phyloP scores from a whole-genome alignment of 2,888 invertebrate genomes.

The Eristalis arbustorum region DNA sequence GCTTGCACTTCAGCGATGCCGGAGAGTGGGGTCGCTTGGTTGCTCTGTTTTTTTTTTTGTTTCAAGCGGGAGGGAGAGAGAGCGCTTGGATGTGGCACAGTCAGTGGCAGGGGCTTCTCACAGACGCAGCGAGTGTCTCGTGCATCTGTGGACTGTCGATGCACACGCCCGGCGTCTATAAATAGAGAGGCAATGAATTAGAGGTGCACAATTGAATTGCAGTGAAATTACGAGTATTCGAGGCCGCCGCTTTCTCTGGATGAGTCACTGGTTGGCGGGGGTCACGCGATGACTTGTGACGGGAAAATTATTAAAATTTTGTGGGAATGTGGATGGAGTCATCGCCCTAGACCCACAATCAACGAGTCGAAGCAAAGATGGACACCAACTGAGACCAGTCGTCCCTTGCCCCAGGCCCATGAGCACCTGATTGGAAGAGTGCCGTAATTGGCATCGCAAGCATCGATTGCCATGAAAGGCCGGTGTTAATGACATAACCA shows the following conservation, averaged over 20 bases:
- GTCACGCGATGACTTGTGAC: neutral
- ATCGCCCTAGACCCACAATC: too few species aligned
- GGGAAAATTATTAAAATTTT: too few species aligned
- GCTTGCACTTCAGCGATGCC: neutral
- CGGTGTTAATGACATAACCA: neutral
- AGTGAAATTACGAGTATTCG: neutral
- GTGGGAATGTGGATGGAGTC: too few species aligned
- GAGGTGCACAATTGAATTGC: neutral
- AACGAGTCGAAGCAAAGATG: too few species aligned
- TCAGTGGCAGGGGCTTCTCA: neutral
- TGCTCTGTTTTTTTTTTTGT: too few species aligned
- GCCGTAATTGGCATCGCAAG: slow-evolving; percentile 2
- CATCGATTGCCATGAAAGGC: neutral
- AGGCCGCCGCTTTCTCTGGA: neutral
- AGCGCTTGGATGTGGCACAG: neutral
- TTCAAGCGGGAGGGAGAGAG: neutral
- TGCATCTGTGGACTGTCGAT: neutral
- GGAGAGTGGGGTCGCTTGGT: neutral
- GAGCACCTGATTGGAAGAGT: neutral
- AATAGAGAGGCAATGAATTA: neutral
- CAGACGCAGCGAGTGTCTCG: neutral
- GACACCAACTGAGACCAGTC: too few species aligned
- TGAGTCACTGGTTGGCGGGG: neutral
- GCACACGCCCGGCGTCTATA: neutral
- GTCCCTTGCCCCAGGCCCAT: too few species aligned